Evolutionary conservation across 2,113 vertebrate species (phyloP), one percentile per base, ranked within the genome.

Genomic region (Formicarius rufipectus): DNA sequence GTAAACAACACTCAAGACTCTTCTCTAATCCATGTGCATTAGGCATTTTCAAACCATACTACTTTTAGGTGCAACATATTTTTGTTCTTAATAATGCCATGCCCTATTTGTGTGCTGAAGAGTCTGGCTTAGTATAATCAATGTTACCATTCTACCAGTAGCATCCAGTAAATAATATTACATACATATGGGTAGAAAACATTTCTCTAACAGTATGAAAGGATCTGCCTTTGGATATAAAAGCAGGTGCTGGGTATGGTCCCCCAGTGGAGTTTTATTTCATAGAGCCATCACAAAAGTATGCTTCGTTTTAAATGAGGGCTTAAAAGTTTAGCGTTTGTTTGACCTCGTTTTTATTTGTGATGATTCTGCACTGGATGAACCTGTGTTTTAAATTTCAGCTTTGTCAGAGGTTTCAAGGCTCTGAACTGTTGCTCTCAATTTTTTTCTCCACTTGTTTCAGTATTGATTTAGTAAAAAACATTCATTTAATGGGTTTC

Each of bases 1-100:
- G 40, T 59, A 30, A 89, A 10, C 35, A 56, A 4, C 72, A 8
- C 66, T 45, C 17, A 30, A 28, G 64, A 72, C 42, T 28, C 17
- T 27, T 39, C 0, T 33, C 30, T 53, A 37, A 21, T n/a, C 45
- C 14, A 0, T 23, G 24, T 11, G 15, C 1, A 3, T n/a, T 56
- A 28, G 1, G 2, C 56, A 22, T 89, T 95, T 71, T 87, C 55
- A 35, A 58, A 68, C 6, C 21, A 35, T 4, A 40, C 12, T 17
- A 4, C 31, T 45, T 67, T 6, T 2, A 19, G 4, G 12, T 4
- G 5, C 44, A 60, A 23, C 22, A 4, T 47, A 19, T 24, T 40
- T 56, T 82, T 78, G 71, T n/a, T 45, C 21, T 17, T 64, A 44
- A 40, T 68, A 47, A 15, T 52, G 9, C 22, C 33, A 21, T 24